Conservation (phyloP, 92 coral and sea anemone species). For the Epizoanthus ramosus region DNA sequence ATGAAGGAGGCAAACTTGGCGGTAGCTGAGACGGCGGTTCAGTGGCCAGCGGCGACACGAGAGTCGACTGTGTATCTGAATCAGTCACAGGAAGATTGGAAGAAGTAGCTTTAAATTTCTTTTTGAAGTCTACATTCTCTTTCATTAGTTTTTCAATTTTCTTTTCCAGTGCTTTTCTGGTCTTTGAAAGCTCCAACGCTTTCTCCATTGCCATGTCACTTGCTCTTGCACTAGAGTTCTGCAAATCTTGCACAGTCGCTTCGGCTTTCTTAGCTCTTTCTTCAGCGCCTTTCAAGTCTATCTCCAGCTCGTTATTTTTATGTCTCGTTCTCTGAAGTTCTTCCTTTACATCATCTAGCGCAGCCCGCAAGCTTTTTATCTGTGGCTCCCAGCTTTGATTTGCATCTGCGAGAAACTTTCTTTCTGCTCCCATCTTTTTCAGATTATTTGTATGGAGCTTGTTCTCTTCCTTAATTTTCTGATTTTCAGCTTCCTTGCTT, state of each 20-base stretch:
- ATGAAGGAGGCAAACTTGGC: conserved; percentile 60
- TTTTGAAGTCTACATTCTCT: conserved; percentile 82
- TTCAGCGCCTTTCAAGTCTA: conserved; percentile 50
- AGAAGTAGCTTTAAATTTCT: conserved; percentile 56
- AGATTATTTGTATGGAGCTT: conserved; percentile 49
- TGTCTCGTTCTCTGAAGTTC: conserved; percentile 57
- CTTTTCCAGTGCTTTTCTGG: conserved; percentile 77
- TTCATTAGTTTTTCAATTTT: conserved; percentile 85
- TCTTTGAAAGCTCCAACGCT: conserved; percentile 88
- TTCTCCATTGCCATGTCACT: conserved; percentile 98
- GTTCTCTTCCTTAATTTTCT: conserved; percentile 50
- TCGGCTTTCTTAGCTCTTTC: conserved; percentile 62
- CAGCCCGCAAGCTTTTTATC: conserved; percentile 42
- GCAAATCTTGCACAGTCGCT: conserved; percentile 59
- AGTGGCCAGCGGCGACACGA: conserved; percentile 30
- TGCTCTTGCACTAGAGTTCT: conserved; percentile 74
- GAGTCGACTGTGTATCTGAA: not conserved
- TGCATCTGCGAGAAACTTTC: conserved; percentile 31
- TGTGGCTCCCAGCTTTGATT: conserved; percentile 60
- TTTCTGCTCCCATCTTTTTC: conserved; percentile 52
- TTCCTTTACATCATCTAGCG: conserved; percentile 62
- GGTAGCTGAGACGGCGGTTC: conserved; percentile 46
- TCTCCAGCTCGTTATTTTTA: conserved; percentile 60
- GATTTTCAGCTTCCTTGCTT: conserved; percentile 56
- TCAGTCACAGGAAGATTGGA: not conserved